phyloP scores from a whole-genome alignment of 2,113 vertebrate genomes.

The Dinomys branickii region DNA sequence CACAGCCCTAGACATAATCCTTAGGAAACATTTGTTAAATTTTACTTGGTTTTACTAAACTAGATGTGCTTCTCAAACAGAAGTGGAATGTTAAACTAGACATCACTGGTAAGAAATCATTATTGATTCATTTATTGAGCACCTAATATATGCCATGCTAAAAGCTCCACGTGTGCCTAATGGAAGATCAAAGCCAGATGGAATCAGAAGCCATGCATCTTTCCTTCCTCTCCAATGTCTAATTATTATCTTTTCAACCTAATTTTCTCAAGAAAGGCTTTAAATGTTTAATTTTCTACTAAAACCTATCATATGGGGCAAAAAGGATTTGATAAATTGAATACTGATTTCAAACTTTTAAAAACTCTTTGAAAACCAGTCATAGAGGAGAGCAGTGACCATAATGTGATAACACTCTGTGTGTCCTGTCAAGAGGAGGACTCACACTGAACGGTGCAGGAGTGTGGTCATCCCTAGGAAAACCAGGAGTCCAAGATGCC shows the following conservation, averaged over 20 bases:
- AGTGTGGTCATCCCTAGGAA: background rate
- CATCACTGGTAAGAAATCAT: background rate
- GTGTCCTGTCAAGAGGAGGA: background rate
- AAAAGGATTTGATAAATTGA: slow-evolving; percentile 16
- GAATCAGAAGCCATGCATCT: background rate
- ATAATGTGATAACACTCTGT: background rate
- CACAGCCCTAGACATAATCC: background rate
- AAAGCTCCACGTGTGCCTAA: background rate
- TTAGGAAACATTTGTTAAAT: slow-evolving; percentile 1
- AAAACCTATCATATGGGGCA: background rate
- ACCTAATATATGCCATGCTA: background rate
- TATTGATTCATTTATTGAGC: slow-evolving; percentile 22
- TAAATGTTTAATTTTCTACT: slow-evolving; percentile 34
- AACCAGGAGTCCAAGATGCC: background rate
- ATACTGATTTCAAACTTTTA: slow-evolving; percentile 34
- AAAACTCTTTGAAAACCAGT: slow-evolving; percentile 20
- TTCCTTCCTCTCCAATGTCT: background rate
- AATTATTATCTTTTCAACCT: background rate
- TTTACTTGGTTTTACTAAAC: slow-evolving; percentile 44
- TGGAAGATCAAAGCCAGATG: background rate
- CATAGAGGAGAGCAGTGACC: background rate
- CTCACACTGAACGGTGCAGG: background rate
- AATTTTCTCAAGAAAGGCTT: slow-evolving; percentile 45
- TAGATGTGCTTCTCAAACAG: slow-evolving; percentile 8
- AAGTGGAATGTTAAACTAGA: background rate